Base-by-base conservation (phyloP, 2,888 invertebrate species). In the Macrosoma leucophasiata region DNA sequence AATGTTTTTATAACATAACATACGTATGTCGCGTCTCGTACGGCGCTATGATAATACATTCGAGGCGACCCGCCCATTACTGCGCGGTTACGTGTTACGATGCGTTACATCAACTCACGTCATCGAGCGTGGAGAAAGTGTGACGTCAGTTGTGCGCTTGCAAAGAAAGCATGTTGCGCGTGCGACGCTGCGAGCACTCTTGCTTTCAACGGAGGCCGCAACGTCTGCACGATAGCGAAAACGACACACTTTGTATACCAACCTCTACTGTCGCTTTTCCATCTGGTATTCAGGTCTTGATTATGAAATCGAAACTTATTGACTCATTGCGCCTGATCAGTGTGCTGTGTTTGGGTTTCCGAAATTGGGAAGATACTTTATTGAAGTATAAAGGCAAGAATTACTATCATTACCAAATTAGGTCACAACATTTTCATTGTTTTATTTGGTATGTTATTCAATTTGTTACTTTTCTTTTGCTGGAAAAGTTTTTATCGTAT, bases 91-190 rank as follows among this genome's bases (percentile, higher is more conserved):
- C 38, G 32, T 56, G 59, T 75, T 71, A 69, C 62, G 59, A 52
- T 51, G 47, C 48, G 63, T 79, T 79, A 76, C 73, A 72, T 71
- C 69, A 71, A 59, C 46, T 50, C 60, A 60, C 76, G 77, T 79
- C 81, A 77, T 56, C 62, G 65, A 46, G 50, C 55, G 56, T 50
- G 52, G 75, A 66, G 82, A 82, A 81, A 82, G 82, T 73, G 52
- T 79, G 78, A 81, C 78, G 82, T 77, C 72, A 67, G 39, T 46
- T 54, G 58, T 54, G 69, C 69, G 68, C 73, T 68, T 65, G 65
- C 71, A 65, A 79, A 81, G 81, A 82, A 79, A 81, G 82, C 71
- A 76, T 58, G 62, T 55, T 76, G 79, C 77, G 78, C 75, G 64
- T 65, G 76, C 78, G 76, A 58, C 67, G 64, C 56, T 39, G 58